phyloP scores from a whole-genome alignment of 2,888 invertebrate species.

The Pseudoips prasinana region DNA sequence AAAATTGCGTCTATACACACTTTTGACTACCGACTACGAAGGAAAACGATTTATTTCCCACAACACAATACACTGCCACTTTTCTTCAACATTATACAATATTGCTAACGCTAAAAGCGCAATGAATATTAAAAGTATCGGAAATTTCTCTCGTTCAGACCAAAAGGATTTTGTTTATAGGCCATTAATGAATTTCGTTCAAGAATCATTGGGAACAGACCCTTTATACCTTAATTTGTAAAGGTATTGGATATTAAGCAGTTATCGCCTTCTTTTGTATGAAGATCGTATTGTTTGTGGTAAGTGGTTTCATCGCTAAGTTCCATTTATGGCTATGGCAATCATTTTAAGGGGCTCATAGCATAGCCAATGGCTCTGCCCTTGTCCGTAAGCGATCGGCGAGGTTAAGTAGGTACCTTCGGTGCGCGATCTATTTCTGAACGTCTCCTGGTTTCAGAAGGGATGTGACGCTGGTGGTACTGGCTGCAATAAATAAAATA shows the following conservation, averaged over 20 bases:
- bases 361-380: no score
- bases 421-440: no score
- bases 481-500: no score
- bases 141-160: slow-evolving; percentile 29
- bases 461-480: no score
- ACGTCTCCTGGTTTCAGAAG: no score
- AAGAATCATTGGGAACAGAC: slow-evolving; percentile 44
- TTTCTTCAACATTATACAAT: slow-evolving; percentile 19
- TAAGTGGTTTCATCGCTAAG: slow-evolving; percentile 17
- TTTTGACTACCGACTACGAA: slow-evolving; percentile 9
- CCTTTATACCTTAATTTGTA: slow-evolving; percentile 56
- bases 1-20: slow-evolving; percentile 13
- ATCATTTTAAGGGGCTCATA: no score
- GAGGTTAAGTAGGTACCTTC: no score
- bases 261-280: slow-evolving; percentile 33
- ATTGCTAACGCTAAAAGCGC: slow-evolving; percentile 15
- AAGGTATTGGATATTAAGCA: slow-evolving; percentile 48
- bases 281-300: slow-evolving; percentile 30
- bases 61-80: slow-evolving; percentile 19
- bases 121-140: slow-evolving; percentile 29
- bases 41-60: slow-evolving; percentile 19
- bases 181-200: slow-evolving; percentile 60
- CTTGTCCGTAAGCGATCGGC: no score
- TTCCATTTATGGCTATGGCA: no score
- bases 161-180: slow-evolving; percentile 62